Base-by-base conservation (phyloP, 2,888 invertebrate species). In the Amphipyra berbera region DNA sequence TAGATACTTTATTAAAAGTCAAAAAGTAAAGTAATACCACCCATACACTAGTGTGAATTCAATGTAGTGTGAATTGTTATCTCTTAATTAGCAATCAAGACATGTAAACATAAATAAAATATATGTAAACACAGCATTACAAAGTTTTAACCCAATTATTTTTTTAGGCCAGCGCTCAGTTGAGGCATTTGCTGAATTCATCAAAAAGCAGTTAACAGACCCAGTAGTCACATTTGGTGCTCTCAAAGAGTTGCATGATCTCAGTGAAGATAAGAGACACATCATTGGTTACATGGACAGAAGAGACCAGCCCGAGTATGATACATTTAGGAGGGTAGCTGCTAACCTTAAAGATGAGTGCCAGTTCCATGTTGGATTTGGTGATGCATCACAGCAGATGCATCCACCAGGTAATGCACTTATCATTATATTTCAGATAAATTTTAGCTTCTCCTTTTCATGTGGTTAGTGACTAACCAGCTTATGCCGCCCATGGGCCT, bases 261-360 rank as follows among this genome's bases (percentile, higher is more conserved):
- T 98, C 12, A 98, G 97, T 85, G 97, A 96, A n/a, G 96, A 97
- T 53, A 97, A 97, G 80, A 94, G 99, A 72, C 97, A 98, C 82
- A 96, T 99, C 49, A 97, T 99, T 78, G 99, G 98, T 1, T 99
- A 98, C 88, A 98, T 99, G 93, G 98, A 97, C 79, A 94, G 96
- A 27, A 96, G 97, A 73, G 97, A 98, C 83, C 96, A 97, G 81
- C 96, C 96, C 0, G 97, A 98, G 83, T 99, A 98, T 89, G 96
- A 97, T 75, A 96, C 96, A 53, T 97, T 98, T 86, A 95, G 97
- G 50, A 96, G 96, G 83, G 97, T 98, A 6, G 98, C 99, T 0
- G 97, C 97, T 6, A 97, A 97, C 84, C 95, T 99, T 8, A 97
- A 99, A 86, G 98, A 99, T 85, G 99, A 99, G 85, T 99, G 99